Conservation (phyloP, 2,888 invertebrate species). For the Dioctria linearis region DNA sequence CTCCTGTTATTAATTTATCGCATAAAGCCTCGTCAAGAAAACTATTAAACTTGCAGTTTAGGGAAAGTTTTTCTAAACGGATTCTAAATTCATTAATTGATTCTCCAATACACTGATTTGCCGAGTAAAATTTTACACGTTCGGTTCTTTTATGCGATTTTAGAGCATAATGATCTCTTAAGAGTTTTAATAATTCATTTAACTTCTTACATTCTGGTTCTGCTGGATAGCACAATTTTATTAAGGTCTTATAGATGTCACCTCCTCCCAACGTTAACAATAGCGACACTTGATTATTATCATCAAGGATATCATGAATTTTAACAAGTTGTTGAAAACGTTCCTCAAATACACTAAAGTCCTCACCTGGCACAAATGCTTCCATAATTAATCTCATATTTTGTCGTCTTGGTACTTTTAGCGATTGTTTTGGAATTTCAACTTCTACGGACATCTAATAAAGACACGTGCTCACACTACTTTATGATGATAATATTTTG, state of each 20-base stretch:
- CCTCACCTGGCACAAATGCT: constrained; percentile 2
- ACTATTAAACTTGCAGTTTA: background rate
- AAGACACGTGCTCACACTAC: too few relatives aligned
- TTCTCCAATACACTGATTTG: background rate
- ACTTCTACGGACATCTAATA: too few relatives aligned
- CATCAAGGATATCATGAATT: background rate
- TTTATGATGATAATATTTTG: too few relatives aligned
- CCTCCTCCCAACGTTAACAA: background rate
- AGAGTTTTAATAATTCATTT: background rate
- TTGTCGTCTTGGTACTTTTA: too few relatives aligned
- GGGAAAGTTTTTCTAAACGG: background rate
- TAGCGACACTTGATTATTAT: background rate
- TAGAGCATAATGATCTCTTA: constrained; percentile 5
- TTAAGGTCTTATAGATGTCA: background rate
- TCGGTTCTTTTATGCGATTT: background rate
- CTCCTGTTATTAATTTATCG: constrained; percentile 5
- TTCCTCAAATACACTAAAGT: background rate
- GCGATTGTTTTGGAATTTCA: too few relatives aligned
- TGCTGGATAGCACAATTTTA: background rate
- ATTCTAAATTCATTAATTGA: background rate
- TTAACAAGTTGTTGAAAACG: background rate
- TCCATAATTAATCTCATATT: background rate
- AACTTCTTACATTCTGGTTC: constrained; percentile 3
- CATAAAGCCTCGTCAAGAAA: constrained; percentile 2
- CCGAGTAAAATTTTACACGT: constrained; percentile 1